Percentiles rank a stretch among this genome's conserved stretches.
phyloP scores from a whole-genome alignment of 2,113 vertebrate species.

The Tachycineta bicolor region DNA sequence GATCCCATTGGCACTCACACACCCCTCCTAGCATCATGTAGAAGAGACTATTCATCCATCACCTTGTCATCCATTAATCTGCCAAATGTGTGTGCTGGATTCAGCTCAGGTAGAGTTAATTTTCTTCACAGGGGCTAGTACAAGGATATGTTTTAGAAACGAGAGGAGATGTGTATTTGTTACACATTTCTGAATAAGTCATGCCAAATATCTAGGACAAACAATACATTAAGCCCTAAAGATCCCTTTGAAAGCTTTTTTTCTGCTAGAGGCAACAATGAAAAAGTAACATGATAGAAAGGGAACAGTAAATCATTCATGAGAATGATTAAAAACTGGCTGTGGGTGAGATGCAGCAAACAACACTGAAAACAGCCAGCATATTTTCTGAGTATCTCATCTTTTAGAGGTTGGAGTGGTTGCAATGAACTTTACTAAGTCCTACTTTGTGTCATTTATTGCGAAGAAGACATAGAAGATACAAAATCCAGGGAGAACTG shows the following conservation, averaged over 20 bases:
- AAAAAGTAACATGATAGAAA: conserved; percentile 51
- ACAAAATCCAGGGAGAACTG: neutral
- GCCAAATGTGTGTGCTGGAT: neutral
- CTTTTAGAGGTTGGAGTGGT: neutral
- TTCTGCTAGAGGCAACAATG: neutral
- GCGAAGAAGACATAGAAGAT: neutral
- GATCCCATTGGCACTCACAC: neutral
- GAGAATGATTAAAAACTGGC: conserved; percentile 13
- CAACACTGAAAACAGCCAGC: neutral
- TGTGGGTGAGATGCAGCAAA: neutral
- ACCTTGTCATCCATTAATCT: neutral
- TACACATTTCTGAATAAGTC: conserved; percentile 38
- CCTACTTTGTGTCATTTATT: neutral
- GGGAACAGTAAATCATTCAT: conserved; percentile 52
- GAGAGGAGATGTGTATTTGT: conserved; percentile 37
- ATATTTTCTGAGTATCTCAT: neutral
- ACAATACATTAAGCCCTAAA: conserved; percentile 19
- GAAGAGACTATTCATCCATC: neutral
- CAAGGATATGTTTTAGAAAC: neutral
- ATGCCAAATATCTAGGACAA: conserved; percentile 39
- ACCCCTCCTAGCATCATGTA: neutral
- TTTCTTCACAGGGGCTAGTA: neutral
- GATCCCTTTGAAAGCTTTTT: conserved; percentile 32
- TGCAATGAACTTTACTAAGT: neutral
- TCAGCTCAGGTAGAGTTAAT: neutral